Evolutionary conservation across 2,888 invertebrate genomes (phyloP).

Genomic region (Folsomia manolachei): DNA sequence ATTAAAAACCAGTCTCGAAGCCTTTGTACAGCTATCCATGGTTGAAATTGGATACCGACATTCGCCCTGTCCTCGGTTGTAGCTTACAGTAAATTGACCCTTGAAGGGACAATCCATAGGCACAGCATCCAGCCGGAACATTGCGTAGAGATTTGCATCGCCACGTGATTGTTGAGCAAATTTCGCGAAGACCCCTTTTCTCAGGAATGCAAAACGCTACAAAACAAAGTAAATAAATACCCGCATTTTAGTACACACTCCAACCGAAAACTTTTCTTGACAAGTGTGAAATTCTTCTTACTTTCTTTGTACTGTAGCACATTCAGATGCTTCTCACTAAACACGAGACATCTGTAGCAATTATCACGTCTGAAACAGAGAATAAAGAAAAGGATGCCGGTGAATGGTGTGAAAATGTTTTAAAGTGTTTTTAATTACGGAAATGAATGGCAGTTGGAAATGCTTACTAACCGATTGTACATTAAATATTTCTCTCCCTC

Average conservation of each 20-base stretch:
- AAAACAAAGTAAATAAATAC: not conserved
- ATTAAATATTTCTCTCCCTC: conserved; percentile 48
- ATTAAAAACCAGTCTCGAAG: conserved; percentile 80
- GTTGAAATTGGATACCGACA: conserved; percentile 84
- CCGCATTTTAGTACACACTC: not conserved
- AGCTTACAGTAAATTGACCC: conserved; percentile 88
- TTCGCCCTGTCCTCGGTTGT: conserved; percentile 85
- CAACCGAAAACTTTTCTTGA: not conserved
- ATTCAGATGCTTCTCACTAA: conserved; percentile 91
- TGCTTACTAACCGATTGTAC: conserved; percentile 44
- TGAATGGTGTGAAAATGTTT: conserved; percentile 6
- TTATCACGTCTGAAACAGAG: conserved; percentile 55
- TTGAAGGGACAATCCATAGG: conserved; percentile 84
- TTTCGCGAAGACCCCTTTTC: conserved; percentile 26
- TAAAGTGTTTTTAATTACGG: conserved; percentile 1
- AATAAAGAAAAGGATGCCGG: no score
- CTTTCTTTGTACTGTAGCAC: conserved; percentile 96
- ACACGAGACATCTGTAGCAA: conserved; percentile 91
- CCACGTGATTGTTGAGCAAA: conserved; percentile 56
- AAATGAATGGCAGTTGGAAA: not conserved
- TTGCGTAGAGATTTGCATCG: conserved; percentile 81
- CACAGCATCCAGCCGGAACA: conserved; percentile 82
- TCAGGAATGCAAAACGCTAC: conserved; percentile 37
- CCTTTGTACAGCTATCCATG: conserved; percentile 90
- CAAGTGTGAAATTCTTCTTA: conserved; percentile 63